phyloP scores from a whole-genome alignment of 2,797 vertebrate species.

The Arrhamphus sclerolepis region DNA sequence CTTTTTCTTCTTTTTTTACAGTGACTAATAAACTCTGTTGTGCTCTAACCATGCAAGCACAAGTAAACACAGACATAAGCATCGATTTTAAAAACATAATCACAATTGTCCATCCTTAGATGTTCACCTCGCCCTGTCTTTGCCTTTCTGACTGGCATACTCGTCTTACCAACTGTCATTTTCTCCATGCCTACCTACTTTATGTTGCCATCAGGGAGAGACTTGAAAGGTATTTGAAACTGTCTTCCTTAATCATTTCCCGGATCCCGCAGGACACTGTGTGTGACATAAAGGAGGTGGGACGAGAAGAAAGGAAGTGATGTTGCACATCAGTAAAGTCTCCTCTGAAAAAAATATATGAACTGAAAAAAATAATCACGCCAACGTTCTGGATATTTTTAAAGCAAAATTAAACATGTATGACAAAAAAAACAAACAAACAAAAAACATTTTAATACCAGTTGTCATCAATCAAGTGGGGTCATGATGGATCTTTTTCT shows the following conservation, averaged over 20 bases:
- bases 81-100: not conserved
- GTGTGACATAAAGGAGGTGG: conserved; percentile 56
- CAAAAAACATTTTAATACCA: not conserved
- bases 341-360: no score
- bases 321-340: conserved; percentile 48
- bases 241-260: conserved; percentile 81
- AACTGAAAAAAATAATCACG: not conserved
- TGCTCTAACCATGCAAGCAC: not conserved
- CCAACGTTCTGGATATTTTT: not conserved
- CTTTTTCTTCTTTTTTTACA: not conserved
- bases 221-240: conserved; percentile 83
- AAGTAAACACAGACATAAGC: not conserved
- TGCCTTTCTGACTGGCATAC: conserved; percentile 17
- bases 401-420: not conserved
- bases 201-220: conserved; percentile 72
- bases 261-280: conserved; percentile 70
- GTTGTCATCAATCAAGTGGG: conserved; percentile 27
- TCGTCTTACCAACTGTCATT: conserved; percentile 51
- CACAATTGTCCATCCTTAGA: not conserved
- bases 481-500: conserved; percentile 26
- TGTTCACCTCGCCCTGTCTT: conserved; percentile 6
- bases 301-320: conserved; percentile 21
- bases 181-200: conserved; percentile 73
- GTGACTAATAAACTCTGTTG: no score
- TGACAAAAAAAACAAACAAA: no score